Base-by-base conservation (phyloP, 2,888 invertebrate genomes). In the Prenolepis imparis region DNA sequence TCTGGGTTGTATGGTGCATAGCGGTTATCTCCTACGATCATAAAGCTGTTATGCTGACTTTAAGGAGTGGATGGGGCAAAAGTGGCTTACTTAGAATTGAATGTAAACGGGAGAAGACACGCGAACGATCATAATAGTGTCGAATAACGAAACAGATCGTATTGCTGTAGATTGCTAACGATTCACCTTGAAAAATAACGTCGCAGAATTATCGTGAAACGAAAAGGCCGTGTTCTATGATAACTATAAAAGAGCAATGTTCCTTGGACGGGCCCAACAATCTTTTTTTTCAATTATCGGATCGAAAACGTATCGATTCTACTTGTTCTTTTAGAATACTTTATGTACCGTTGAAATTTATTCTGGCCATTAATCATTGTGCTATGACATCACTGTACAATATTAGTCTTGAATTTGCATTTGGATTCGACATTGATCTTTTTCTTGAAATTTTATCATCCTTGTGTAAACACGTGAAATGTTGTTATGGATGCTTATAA, bases 161-260 rank as follows among this genome's bases (percentile, higher is more conserved):
- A 87, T 87, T 88, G 84, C 88, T 82, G 85, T 82, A 75, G 83
- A 86, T 81, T 82, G 83, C 82, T 81, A 81, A 67, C 88, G 85
- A 89, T 90, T 92, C 89, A 93, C 93, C 93, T 92, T 93, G 92
- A 87, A 78, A 86, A 86, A 88, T 87, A 91, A 70, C 67, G 77
- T 83, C 70, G 74, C 57, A 81, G 78, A 80, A 85, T 85, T 87
- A 86, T 59, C 64, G 52, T 63, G 66, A 83, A 66, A 84, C 36
- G 28, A 72, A 63, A 82, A 44, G 55, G 89, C 88, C 91, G 87
- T 89, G 87, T 75, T 55, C 67, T 57, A 82, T 81, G 84, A 87
- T 89, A 88, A 88, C 28, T 2, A 70, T 87, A 82, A 41, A 57
- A 44, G 36, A 41, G 70, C 64, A 87, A 87, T 67, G 68, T 55